Percentiles rank a stretch among this genome's conserved stretches.
phyloP scores from a whole-genome alignment of 2,113 vertebrate species.

The Tylochromis polylepis region DNA sequence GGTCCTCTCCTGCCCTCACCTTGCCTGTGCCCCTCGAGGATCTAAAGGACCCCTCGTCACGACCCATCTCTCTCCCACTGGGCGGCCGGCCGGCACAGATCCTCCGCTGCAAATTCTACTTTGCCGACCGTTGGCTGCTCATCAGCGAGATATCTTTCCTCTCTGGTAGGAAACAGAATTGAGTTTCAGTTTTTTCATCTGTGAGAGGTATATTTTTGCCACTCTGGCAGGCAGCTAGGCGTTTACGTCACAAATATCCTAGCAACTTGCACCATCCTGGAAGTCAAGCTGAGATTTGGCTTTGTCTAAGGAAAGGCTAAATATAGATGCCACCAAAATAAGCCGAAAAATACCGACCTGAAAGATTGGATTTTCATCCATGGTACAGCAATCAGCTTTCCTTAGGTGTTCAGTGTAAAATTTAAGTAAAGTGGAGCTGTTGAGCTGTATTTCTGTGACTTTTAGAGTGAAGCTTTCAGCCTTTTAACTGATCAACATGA shows the following conservation, averaged over 20 bases:
- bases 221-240: background rate
- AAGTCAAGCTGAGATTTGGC: background rate
- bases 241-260: background rate
- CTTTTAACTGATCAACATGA: background rate
- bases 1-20: conserved; percentile 73
- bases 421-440: background rate
- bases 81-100: conserved; percentile 73
- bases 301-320: background rate
- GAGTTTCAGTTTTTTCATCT: background rate
- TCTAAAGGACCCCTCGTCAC: conserved; percentile 82
- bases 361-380: background rate
- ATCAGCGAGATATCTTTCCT: conserved; percentile 90
- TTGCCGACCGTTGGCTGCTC: conserved; percentile 85
- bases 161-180: conserved; percentile 72
- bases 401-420: background rate
- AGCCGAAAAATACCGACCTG: background rate
- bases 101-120: conserved; percentile 85
- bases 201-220: background rate
- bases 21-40: conserved; percentile 74
- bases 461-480: background rate
- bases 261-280: background rate
- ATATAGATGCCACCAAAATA: background rate
- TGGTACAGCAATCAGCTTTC: background rate
- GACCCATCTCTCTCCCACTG: conserved; percentile 77
- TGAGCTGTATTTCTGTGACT: background rate